These are phyloP conservation scores for Pangasius djambal DNA, from an alignment of 2,797 vertebrate species.

Conservation along the genomic window DNA sequence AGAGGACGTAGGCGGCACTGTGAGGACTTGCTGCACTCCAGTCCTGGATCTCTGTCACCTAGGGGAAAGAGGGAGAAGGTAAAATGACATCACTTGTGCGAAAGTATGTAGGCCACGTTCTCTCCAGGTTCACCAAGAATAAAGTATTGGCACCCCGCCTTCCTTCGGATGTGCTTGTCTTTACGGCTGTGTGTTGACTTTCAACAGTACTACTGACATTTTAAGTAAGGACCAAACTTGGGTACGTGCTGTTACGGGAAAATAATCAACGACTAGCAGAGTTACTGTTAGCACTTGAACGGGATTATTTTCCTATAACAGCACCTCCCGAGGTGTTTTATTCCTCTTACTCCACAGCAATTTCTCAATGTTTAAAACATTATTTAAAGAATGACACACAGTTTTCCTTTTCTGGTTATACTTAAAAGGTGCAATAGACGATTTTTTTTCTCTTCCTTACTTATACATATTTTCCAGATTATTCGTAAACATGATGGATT, in stretches of 20 bases:
- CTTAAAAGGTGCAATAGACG: too few species aligned
- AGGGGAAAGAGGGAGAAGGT: slow-evolving; percentile 41
- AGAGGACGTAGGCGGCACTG: slow-evolving; percentile 96
- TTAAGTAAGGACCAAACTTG: background rate
- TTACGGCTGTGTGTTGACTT: background rate
- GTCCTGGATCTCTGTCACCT: slow-evolving; percentile 99
- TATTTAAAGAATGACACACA: background rate
- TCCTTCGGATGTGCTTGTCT: background rate
- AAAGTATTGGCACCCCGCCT: background rate
- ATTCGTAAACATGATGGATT: too few species aligned
- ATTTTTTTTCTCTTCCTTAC: background rate
- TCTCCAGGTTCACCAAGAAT: background rate
- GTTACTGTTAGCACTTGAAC: background rate
- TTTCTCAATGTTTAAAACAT: background rate
- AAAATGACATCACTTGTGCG: background rate
- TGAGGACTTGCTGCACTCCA: slow-evolving; percentile 99
- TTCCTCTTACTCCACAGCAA: background rate
- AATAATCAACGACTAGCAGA: background rate
- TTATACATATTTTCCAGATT: background rate
- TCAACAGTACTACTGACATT: background rate
- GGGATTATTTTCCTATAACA: background rate
- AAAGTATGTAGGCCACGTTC: background rate
- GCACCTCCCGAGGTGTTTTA: background rate
- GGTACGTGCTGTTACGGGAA: background rate
- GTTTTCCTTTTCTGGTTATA: background rate